Base-by-base conservation (phyloP, 2,113 vertebrate genomes). In the Phalacrocorax carbo region DNA sequence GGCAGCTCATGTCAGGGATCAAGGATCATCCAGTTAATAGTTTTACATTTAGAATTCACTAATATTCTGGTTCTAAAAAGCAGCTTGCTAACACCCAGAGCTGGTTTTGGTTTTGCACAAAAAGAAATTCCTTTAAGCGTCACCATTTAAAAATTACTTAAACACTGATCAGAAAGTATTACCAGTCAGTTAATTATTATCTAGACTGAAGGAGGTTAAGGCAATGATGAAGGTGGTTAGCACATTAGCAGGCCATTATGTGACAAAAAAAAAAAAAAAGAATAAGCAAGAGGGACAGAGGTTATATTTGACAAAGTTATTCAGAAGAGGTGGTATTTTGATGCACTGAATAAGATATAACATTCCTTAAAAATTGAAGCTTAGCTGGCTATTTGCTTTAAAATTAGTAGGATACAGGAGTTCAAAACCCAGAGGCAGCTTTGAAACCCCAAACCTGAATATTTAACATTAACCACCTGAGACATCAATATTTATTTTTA, bases 1-100 rank as follows among this genome's bases (percentile, higher is more conserved):
- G 89, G 94, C 94, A 97, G 91, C 85, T 97, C 81, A 61, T 93
- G 96, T 98, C 92, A 97, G 94, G 93, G 97, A 98, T 98, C 97
- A 98, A 90, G 96, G 96, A 98, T 96, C 97, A 98, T 73, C 64
- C 94, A 92, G 70, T 97, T 97, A 97, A 97, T 95, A 97, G 92
- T 94, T 96, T 90, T 93, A 94, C 76, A 91, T 90, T 97, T 95
- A 93, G 61, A 97, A 96, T 90, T 88, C 61, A 69, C 58, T 93
- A 90, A 92, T 76, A 73, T 76, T 96, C 79, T 79, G 42, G 55
- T 75, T 65, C 82, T 94, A 89, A 97, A 96, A 48, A 93, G 70
- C 79, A 96, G 62, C 73, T 90, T 92, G 83, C 62, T 92, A 94
- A 93, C 82, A 97, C 32, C 73, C 81, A 93, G 88, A 93, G 88